Conservation (phyloP, 2,888 invertebrate species). For the Mythimna impura region DNA sequence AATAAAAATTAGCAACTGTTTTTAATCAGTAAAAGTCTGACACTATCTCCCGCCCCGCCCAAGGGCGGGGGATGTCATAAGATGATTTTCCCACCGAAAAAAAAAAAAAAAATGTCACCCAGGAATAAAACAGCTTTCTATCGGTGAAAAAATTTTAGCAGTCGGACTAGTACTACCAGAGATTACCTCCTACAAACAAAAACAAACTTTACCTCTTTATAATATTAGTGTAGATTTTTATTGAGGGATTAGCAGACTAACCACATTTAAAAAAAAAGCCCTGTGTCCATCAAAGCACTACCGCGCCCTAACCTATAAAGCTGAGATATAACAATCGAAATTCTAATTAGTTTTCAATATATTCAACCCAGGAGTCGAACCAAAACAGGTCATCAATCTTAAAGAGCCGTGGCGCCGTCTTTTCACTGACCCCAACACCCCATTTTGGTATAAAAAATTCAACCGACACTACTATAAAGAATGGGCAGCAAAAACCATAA, state of each 20-base stretch:
- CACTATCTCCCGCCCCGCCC: too few relatives aligned
- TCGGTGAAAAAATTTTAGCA: too few relatives aligned
- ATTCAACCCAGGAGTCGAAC: conserved; percentile 76
- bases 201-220: too few relatives aligned
- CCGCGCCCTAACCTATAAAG: conserved; percentile 49
- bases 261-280: conserved; percentile 1
- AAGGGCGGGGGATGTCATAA: too few relatives aligned
- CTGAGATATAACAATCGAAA: conserved; percentile 66
- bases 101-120: too few relatives aligned
- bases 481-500: conserved; percentile 82
- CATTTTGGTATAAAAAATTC: conserved; percentile 74
- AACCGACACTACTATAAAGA: conserved; percentile 84
- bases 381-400: conserved; percentile 85
- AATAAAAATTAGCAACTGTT: too few relatives aligned
- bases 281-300: conserved; percentile 19
- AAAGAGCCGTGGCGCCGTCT: conserved; percentile 80
- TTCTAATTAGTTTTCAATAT: conserved; percentile 79
- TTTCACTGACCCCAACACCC: conserved; percentile 86
- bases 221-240: background rate
- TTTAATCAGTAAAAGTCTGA: too few relatives aligned
- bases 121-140: too few relatives aligned
- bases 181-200: too few relatives aligned
- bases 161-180: too few relatives aligned
- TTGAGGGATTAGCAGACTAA: conserved; percentile 8
- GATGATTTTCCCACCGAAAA: too few relatives aligned